These are phyloP conservation scores for Parelbella ahira DNA, from an alignment of 2,888 invertebrate species.

Conservation along the genomic window DNA sequence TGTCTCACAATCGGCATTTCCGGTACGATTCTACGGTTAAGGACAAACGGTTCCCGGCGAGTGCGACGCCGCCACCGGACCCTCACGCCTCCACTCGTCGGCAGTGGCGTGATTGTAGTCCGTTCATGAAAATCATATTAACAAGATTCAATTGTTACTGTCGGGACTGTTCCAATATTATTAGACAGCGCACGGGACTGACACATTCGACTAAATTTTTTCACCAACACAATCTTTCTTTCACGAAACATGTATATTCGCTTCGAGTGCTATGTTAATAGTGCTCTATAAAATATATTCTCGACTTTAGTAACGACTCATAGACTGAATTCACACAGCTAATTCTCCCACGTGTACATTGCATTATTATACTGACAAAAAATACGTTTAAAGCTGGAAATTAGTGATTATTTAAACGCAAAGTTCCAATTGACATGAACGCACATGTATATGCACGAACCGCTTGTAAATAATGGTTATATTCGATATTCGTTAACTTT, in stretches of 20 bases:
- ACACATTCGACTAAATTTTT: background rate
- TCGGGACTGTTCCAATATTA: background rate
- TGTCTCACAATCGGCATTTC: conserved; percentile 71
- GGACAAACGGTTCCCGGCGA: conserved; percentile 40
- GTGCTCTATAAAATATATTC: background rate
- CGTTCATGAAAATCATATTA: conserved; percentile 36
- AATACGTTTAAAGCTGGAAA: no score
- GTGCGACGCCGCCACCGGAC: conserved; percentile 34
- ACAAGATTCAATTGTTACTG: conserved; percentile 23
- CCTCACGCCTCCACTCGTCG: conserved; percentile 35
- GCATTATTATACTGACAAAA: no score
- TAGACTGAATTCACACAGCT: no score
- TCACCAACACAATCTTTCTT: background rate
- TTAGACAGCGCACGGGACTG: background rate
- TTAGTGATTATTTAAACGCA: no score
- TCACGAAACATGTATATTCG: background rate
- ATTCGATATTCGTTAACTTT: no score
- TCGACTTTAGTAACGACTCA: background rate
- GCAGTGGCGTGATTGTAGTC: conserved; percentile 33
- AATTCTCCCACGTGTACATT: conserved; percentile 3
- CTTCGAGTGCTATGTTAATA: background rate
- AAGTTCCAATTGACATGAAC: no score
- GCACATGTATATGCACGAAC: no score
- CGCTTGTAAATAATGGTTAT: no score
- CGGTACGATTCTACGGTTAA: conserved; percentile 48